Evolutionary conservation across 2,113 vertebrate genomes (phyloP).

Genomic region (Rhizomys pruinosus): DNA sequence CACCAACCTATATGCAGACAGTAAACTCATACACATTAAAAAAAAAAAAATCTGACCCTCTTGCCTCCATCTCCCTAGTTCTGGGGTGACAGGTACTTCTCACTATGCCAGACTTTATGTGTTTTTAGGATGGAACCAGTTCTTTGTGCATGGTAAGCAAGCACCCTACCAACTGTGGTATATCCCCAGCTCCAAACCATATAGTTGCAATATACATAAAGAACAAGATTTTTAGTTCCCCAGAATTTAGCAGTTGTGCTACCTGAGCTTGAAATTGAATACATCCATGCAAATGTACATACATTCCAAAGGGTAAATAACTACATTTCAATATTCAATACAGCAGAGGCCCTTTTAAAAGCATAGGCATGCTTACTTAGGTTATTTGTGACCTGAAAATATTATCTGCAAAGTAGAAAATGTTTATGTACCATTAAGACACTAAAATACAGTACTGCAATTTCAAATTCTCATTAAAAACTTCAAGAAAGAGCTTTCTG

Average conservation of each 20-base stretch:
- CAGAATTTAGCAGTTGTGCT: conserved; percentile 10
- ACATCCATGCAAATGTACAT: not conserved
- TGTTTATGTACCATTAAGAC: conserved; percentile 14
- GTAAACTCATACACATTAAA: no score
- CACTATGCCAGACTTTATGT: not conserved
- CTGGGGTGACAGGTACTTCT: not conserved
- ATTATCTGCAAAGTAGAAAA: not conserved
- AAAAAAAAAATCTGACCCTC: not conserved
- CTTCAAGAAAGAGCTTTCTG: not conserved
- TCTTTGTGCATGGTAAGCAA: not conserved
- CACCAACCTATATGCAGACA: no score
- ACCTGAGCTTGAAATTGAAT: not conserved
- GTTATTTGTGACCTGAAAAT: not conserved
- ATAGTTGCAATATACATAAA: not conserved
- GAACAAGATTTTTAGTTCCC: conserved; percentile 22
- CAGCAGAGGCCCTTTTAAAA: not conserved
- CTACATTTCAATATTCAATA: not conserved
- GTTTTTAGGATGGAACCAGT: not conserved
- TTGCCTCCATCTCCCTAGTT: not conserved
- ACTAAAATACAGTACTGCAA: not conserved
- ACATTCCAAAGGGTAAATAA: not conserved
- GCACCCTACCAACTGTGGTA: not conserved
- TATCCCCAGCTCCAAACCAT: not conserved
- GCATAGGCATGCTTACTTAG: not conserved
- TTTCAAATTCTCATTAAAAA: conserved; percentile 45